These are phyloP conservation scores for Chiloscyllium plagiosum DNA, from an alignment of 2,113 vertebrate species.

Conservation along the genomic window DNA sequence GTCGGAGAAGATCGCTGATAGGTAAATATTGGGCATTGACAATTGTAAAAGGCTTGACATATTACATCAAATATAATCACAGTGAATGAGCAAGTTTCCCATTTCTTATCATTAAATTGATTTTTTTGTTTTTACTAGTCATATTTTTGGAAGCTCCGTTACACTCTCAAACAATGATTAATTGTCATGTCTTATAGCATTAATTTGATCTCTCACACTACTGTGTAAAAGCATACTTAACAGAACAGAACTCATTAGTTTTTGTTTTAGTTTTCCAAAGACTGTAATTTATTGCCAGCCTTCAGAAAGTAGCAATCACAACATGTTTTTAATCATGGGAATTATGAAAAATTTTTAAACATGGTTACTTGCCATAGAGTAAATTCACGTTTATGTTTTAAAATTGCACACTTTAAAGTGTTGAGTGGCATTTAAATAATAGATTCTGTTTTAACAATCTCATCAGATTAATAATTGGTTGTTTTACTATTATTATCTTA, in stretches of 20 bases:
- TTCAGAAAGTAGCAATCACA: neutral
- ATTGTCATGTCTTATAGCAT: neutral
- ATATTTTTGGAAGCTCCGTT: neutral
- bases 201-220: neutral
- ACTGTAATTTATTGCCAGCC: neutral
- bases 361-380: neutral
- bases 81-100: neutral
- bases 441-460: neutral
- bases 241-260: neutral
- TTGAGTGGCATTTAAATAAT: neutral
- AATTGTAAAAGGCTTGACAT: neutral
- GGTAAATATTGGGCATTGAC: conserved; percentile 53
- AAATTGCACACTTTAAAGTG: neutral
- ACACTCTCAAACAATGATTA: neutral
- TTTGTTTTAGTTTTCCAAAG: neutral
- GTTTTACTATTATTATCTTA: neutral
- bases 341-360: neutral
- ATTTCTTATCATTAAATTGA: neutral
- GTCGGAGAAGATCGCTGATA: conserved; percentile 69
- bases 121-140: neutral
- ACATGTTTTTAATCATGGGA: neutral
- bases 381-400: neutral
- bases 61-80: neutral
- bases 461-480: neutral
- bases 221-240: too few species aligned